Percentiles rank a stretch among this genome's conserved stretches.
These are phyloP conservation scores for Gadopsis marmoratus DNA, from an alignment of 2,797 vertebrate genomes.

Conservation along the genomic window DNA sequence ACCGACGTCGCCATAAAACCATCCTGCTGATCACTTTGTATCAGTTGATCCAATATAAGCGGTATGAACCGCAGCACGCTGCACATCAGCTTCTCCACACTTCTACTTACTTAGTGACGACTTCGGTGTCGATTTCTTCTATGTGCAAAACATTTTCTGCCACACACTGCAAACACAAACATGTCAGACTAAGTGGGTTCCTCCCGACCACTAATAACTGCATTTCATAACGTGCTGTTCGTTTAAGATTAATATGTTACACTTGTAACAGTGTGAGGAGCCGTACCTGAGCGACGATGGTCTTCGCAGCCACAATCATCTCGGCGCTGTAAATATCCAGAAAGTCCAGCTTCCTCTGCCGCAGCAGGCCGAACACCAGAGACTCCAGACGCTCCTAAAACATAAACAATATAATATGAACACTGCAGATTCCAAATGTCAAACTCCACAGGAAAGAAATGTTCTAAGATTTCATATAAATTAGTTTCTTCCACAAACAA, in stretches of 20 bases:
- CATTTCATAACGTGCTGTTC: no score
- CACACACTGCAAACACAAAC: conserved; percentile 84
- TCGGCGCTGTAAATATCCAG: conserved; percentile 96
- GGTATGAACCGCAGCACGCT: neutral
- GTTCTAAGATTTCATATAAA: neutral
- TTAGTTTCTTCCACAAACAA: neutral
- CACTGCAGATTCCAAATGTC: neutral
- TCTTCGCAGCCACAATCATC: conserved; percentile 93
- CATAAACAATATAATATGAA: neutral
- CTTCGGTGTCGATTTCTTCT: conserved; percentile 94
- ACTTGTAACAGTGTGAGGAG: neutral
- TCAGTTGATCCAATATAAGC: neutral
- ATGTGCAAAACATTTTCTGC: conserved; percentile 90
- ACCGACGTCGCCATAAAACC: no score
- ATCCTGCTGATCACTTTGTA: no score
- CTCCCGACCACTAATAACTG: no score
- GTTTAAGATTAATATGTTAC: neutral
- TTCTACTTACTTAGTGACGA: conserved; percentile 91
- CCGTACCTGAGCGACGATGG: conserved; percentile 93
- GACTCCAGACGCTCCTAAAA: conserved; percentile 93
- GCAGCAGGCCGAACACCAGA: conserved; percentile 94
- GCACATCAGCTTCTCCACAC: no score
- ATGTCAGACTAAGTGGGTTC: neutral
- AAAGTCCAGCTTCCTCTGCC: conserved; percentile 97
- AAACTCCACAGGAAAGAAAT: neutral